Base-by-base conservation (phyloP, 2,113 vertebrate genomes). In the Rana temporaria region DNA sequence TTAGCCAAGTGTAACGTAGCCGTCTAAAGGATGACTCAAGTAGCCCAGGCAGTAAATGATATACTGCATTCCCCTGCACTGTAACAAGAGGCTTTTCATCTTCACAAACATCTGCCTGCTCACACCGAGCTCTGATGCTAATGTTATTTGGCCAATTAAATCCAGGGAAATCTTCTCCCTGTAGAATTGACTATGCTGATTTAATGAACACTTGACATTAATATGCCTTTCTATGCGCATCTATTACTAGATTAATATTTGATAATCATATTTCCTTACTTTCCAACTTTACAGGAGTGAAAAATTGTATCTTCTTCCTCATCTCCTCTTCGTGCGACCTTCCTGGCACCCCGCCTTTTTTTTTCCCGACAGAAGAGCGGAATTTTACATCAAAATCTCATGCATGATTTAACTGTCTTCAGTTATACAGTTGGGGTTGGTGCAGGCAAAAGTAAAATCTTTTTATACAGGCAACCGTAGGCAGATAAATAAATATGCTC, bases 121-220 rank as follows among this genome's bases (percentile, higher is more conserved):
- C n/a, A 79, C 26, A 32, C 64, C 24, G 22, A 5, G 48, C 26
- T 79, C 8, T 32, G 30, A 57, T 79, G 52, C 64, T 57, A 79
- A 79, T 79, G 52, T 34, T 67, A 79, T 79, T 79, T 79, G 63
- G 52, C 77, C 77, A 79, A 79, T 79, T 79, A 79, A 67, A 79
- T 79, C 4, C 19, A 19, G 30, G 52, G 52, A 66, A 78, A 24
- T 56, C 22, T 67, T 68, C 14, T 67, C 77, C 52, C 77, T 9
- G 20, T 56, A 68, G 77, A 32, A 67, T 78, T 66, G 52, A 57
- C 65, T 68, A 32, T 68, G 64, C 77, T 79, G 77, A 79, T 79
- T 79, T 79, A 79, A 79, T 79, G 77, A 79, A 68, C 77, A 79
- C 77, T 79, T 79, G 77, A 79, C 63, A 79, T 79, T 79, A 79